Evolutionary conservation across 2,113 vertebrate genomes (phyloP).

Genomic region (Alectura lathami): DNA sequence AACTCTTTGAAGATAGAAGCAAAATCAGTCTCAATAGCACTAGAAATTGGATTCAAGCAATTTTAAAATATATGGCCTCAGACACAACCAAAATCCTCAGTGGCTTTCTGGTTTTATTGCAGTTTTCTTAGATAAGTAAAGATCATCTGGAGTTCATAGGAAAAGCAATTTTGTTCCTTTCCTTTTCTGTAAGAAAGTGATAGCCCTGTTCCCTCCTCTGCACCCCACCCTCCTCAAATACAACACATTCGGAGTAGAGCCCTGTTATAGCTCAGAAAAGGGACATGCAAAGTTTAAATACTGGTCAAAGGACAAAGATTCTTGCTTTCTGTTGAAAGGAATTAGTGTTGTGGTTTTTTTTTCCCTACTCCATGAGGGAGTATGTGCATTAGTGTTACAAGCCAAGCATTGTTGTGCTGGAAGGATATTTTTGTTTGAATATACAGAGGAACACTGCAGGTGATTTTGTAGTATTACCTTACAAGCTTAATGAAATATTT

Average conservation of each 20-base stretch:
- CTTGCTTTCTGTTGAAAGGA: neutral
- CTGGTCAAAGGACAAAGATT: neutral
- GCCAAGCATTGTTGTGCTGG: neutral
- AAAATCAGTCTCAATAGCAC: neutral
- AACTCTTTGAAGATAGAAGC: neutral
- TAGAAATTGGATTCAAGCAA: neutral
- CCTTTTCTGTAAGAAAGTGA: neutral
- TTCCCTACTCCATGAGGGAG: neutral
- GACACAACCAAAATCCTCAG: neutral
- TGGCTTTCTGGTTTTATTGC: neutral
- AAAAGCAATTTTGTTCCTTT: neutral
- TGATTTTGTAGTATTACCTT: neutral
- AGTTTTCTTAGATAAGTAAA: neutral
- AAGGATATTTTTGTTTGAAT: neutral
- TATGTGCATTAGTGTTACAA: neutral
- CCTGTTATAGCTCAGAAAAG: neutral
- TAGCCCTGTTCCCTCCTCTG: neutral
- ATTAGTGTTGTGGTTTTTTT: neutral
- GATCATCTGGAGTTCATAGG: neutral
- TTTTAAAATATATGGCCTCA: neutral
- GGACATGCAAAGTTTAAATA: neutral
- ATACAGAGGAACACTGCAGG: neutral
- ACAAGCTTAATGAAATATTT: neutral
- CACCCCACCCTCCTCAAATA: neutral
- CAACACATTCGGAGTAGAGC: neutral